Conservation (phyloP, 2,113 vertebrate species). For the Thinocorus orbignyianus region DNA sequence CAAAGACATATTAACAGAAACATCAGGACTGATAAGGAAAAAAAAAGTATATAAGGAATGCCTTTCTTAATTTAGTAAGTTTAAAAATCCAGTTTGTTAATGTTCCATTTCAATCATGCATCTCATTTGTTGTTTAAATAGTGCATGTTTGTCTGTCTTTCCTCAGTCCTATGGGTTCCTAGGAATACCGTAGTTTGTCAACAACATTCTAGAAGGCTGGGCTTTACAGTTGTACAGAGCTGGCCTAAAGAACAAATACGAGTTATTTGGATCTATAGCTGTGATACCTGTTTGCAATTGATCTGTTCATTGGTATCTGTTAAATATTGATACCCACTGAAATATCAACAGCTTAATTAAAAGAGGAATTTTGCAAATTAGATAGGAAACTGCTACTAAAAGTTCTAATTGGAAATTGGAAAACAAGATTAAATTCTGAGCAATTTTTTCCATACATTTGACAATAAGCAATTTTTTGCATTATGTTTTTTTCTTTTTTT, state of each 20-base stretch:
- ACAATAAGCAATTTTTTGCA: neutral
- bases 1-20: neutral
- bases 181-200: neutral
- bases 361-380: neutral
- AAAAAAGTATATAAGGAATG: neutral
- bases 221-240: neutral
- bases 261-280: neutral
- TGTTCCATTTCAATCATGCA: neutral
- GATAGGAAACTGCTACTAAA: neutral
- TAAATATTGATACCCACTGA: neutral
- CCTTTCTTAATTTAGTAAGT: neutral
- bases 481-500: neutral
- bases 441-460: neutral
- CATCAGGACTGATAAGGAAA: neutral
- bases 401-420: neutral
- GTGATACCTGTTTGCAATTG: neutral
- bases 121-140: neutral
- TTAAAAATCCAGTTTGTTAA: neutral
- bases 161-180: neutral
- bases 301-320: neutral
- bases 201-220: neutral
- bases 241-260: neutral
- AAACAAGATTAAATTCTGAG: neutral
- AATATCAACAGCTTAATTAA: neutral
- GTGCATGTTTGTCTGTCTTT: neutral